Evolutionary conservation across 2,888 invertebrate genomes (phyloP), one percentile per base, ranked within the genome.

Genomic region (Eupithecia centaureata): DNA sequence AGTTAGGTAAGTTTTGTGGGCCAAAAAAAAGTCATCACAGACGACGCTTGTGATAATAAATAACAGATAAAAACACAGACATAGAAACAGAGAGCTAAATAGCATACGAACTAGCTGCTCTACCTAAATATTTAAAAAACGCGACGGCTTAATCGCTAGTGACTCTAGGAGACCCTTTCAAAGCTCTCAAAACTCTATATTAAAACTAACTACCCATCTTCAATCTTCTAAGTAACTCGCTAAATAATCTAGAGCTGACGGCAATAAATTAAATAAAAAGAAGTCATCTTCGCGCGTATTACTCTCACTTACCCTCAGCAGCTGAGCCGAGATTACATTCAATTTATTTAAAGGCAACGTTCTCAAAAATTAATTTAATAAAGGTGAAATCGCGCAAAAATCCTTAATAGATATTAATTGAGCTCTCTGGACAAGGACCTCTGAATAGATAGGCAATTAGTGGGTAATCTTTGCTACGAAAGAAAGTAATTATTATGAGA

Each of bases 391-490:
- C 76, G 76, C 77, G 74, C 76, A 70, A 80, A 79, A 79, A 79
- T 77, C 74, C 78, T 65, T 81, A 83, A 85, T 82, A 82, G 79
- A 81, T 82, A 85, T 86, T 82, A 85, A 86, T 84, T 81, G 82
- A 79, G 81, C 81, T 80, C 79, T 84, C 79, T 79, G 80, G 78
- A 72, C 77, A 75, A 76, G 79, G 80, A 82, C 83, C 81, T 82
- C 83, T 87, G 86, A 88, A 88, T 87, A 86, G 87, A 86, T 87
- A 85, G 86, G 83, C 83, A 90, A 90, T 90, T 89, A 89, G 85
- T 82, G 77, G 82, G 89, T 88, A 86, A 88, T 88, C 87, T 85
- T 82, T 82, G 76, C 79, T 79, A 78, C 80, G 77, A 79, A 82
- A 80, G 86, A 86, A 88, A 86, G 83, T 85, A 88, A 90, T 90